These are phyloP conservation scores for Choristoneura fumiferana DNA, from an alignment of 1,140 invertebrate species.

Conservation along the genomic window DNA sequence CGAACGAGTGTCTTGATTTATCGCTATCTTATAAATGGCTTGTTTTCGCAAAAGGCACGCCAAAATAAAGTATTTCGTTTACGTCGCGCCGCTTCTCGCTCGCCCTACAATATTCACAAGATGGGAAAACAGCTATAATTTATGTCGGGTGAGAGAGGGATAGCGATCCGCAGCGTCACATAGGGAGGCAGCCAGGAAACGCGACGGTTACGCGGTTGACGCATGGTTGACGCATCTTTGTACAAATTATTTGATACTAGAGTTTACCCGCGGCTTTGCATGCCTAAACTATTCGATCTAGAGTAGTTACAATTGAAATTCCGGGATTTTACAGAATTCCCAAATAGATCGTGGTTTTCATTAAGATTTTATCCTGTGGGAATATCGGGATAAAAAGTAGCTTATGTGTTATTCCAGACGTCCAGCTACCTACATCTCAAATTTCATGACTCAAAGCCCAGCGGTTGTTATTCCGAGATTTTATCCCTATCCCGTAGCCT, in stretches of 20 bases:
- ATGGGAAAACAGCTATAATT: conserved; percentile 60
- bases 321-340: no score
- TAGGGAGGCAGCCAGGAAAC: conserved; percentile 28
- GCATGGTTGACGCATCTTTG: conserved; percentile 29
- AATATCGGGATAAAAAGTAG: no score
- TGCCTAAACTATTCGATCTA: no score
- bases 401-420: no score
- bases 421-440: no score
- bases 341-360: no score
- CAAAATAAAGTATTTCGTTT: conserved; percentile 56
- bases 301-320: no score
- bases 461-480: no score
- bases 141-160: conserved; percentile 39
- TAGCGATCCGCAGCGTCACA: conserved; percentile 22
- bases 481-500: no score
- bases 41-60: conserved; percentile 56
- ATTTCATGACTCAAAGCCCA: no score
- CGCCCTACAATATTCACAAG: conserved; percentile 45
- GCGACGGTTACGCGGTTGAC: conserved; percentile 26
- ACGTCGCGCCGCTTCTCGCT: conserved; percentile 35
- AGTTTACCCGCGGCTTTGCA: no score
- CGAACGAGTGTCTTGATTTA: conserved; percentile 46
- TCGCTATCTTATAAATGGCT: conserved; percentile 53
- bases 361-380: no score
- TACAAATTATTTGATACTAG: conserved; percentile 30